Conservation (phyloP, 2,797 vertebrate species). For the Sebastes jordani region DNA sequence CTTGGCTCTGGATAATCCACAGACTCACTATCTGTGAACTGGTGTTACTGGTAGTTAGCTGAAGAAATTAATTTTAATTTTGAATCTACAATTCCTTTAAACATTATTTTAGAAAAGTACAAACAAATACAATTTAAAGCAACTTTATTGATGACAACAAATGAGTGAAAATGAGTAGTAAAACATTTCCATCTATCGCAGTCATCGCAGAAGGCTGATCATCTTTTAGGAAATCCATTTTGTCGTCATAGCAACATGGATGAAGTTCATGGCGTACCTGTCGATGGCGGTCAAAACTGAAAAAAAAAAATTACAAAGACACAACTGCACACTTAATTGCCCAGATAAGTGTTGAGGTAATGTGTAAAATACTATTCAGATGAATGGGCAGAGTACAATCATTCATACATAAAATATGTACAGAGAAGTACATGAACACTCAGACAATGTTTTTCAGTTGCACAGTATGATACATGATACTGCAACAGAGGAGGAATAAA, state of each 20-base stretch:
- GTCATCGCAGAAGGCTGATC: conserved; percentile 67
- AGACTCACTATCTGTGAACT: not conserved
- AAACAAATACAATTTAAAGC: conserved; percentile 65
- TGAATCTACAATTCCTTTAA: not conserved
- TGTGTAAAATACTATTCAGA: conserved; percentile 79
- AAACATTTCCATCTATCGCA: conserved; percentile 72
- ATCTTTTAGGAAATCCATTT: conserved; percentile 54
- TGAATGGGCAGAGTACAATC: conserved; percentile 80
- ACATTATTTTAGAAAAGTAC: not conserved
- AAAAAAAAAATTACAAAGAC: conserved; percentile 35
- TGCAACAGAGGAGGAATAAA: conserved; percentile 23
- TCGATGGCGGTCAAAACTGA: conserved; percentile 40
- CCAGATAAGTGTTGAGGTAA: conserved; percentile 83
- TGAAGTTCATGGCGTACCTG: conserved; percentile 43
- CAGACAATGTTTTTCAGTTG: conserved; percentile 48
- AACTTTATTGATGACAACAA: conserved; percentile 80
- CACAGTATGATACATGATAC: conserved; percentile 34
- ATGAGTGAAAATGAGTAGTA: conserved; percentile 70
- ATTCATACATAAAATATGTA: conserved; percentile 74
- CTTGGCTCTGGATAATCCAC: not conserved
- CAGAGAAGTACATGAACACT: conserved; percentile 62
- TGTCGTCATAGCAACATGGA: conserved; percentile 34
- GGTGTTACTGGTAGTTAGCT: not conserved
- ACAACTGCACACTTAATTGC: conserved; percentile 72
- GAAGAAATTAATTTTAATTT: not conserved